Evolutionary conservation across 37 sponge, comb jelly and placozoan genomes (phyloP), one percentile per base, ranked within the genome.

Genomic region (Axinella damicornis): DNA sequence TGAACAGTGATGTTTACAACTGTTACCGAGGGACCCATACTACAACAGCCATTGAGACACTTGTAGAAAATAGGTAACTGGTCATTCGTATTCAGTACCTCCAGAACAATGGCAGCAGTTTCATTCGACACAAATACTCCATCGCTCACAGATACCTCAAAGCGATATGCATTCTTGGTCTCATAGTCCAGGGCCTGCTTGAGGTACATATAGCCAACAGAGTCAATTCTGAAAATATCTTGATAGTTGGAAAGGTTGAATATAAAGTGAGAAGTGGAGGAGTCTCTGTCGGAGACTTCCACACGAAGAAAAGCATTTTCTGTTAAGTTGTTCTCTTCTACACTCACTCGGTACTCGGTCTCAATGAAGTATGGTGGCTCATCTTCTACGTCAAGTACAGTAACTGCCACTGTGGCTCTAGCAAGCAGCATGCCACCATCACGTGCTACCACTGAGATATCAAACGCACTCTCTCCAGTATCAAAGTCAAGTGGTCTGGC

Each of bases 161-260:
- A 57, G 36, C 22, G 39, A 38, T 65, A 76, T n/a, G 61, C 39
- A 20, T 56, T 27, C 34, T 58, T 65, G 1, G 17, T 30, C 30
- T 90, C 91, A 84, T 59, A 90, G 36, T 90, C 86, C 21, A 90
- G 71, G 30, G 91, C 76, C 0, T 41, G 66, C 2, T 19, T 81
- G 1, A 90, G 28, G 33, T 74, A 76, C 17, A 90, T 61, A 59
- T 80, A 79, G 4, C 91, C 91, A 69, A 5, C n/a, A 25, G 79
- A 39, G 58, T 80, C 77, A 6, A 90, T 63, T 38, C 52, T 33
- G 24, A 90, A 74, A 17, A 69, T 14, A 27, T 83, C 55, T 46
- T 46, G 46, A 37, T 34, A 63, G 33, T 38, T 73, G 30, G 85
- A 75, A 12, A 84, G 60, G 17, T 65, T 80, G 74, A 72, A 90